phyloP scores from a whole-genome alignment of 2,113 vertebrate genomes.

The Rhinoderma darwinii region DNA sequence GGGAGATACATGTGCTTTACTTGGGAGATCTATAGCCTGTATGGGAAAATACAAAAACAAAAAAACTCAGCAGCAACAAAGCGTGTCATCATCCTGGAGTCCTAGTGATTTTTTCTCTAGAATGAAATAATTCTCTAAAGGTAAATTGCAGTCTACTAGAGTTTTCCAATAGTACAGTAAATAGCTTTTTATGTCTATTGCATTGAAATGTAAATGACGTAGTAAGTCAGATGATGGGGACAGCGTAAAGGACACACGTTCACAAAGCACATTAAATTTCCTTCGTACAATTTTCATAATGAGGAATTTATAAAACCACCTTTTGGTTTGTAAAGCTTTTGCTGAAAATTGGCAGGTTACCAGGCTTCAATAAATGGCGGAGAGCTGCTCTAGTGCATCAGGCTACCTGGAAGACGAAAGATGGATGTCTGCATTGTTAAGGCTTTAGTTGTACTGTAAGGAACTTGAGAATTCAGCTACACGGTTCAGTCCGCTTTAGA shows the following conservation, averaged over 20 bases:
- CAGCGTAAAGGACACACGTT: not conserved
- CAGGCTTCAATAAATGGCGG: not conserved
- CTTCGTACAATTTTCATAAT: conserved; percentile 22
- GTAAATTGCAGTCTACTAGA: not conserved
- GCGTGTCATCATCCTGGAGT: not conserved
- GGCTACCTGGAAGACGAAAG: conserved; percentile 29
- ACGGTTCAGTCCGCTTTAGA: conserved; percentile 13
- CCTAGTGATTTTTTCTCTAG: not conserved
- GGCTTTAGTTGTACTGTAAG: conserved; percentile 21
- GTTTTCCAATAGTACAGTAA: not conserved
- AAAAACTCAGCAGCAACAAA: too few species aligned
- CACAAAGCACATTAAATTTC: conserved; percentile 33
- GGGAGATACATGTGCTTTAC: too few species aligned
- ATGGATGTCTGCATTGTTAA: conserved; percentile 22
- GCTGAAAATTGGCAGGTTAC: conserved; percentile 12
- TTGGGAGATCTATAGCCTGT: too few species aligned
- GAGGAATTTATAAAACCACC: conserved; percentile 1
- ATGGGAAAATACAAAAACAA: too few species aligned
- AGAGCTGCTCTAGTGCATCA: conserved; percentile 30
- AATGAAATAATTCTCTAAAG: not conserved
- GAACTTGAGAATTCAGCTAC: conserved; percentile 28
- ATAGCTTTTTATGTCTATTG: not conserved
- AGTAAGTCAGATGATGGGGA: not conserved
- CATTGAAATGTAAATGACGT: not conserved
- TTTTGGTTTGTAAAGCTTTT: conserved; percentile 7